phyloP scores from a whole-genome alignment of 2,113 vertebrate species.

The Nothobranchius kuhntae region DNA sequence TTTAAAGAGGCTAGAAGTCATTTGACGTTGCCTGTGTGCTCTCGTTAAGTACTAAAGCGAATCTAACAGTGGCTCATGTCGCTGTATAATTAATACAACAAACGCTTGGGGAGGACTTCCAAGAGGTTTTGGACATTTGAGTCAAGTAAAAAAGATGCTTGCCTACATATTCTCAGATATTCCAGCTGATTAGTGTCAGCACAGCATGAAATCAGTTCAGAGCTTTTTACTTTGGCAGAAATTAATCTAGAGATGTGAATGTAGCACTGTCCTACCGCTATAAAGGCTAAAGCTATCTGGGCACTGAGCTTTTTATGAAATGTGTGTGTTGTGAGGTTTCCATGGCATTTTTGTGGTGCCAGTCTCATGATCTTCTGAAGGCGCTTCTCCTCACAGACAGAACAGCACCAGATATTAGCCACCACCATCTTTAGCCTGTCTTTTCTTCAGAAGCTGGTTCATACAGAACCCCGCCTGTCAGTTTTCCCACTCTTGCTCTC shows the following conservation, averaged over 20 bases:
- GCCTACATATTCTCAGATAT: neutral
- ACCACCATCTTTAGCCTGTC: conserved; percentile 19
- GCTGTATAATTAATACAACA: conserved; percentile 35
- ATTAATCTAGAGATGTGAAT: conserved; percentile 20
- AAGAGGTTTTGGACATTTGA: conserved; percentile 7
- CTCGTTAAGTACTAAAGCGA: conserved; percentile 32
- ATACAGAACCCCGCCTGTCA: conserved; percentile 14
- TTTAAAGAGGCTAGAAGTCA: conserved; percentile 42
- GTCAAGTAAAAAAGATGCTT: neutral
- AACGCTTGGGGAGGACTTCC: conserved; percentile 26
- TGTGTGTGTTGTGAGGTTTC: conserved; percentile 15
- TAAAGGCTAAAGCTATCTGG: conserved; percentile 17
- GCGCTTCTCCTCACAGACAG: conserved; percentile 33
- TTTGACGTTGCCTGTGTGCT: conserved; percentile 35
- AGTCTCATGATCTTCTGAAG: neutral
- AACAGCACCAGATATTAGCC: conserved; percentile 52
- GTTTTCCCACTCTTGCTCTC: neutral
- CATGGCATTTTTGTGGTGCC: conserved; percentile 19
- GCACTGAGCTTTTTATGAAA: conserved; percentile 4
- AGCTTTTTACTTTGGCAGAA: conserved; percentile 7
- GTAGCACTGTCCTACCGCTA: conserved; percentile 1
- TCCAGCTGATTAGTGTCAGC: conserved; percentile 6
- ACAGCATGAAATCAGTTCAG: neutral
- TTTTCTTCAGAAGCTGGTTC: conserved; percentile 23
- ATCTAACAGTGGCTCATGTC: conserved; percentile 8